Evolutionary conservation across 2,113 vertebrate species (phyloP), one percentile per base, ranked within the genome.

Genomic region (Microtus ochrogaster): DNA sequence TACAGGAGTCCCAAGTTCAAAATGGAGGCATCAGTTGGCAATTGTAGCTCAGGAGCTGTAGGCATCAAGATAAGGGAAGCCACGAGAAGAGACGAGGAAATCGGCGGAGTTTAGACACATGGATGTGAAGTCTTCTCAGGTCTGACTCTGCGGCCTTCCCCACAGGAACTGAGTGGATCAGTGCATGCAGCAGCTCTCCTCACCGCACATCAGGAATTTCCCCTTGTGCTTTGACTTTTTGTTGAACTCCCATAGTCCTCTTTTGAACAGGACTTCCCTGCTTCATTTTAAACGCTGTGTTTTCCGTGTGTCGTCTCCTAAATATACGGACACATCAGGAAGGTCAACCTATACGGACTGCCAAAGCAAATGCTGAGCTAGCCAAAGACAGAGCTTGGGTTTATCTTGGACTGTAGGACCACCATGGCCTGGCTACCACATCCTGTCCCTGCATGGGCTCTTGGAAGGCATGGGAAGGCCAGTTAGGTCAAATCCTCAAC

Each of bases 291-390:
- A 96, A 92, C 63, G 39, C 19, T 84, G 41, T 91, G 73, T 81
- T 97, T 96, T 94, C 49, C 82, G 72, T 21, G 44, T 85, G 70
- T 86, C 74, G 72, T 52, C 83, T 79, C 78, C 86, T 91, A 88
- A 90, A 97, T 94, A 83, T 61, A 63, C 26, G 86, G 97, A 94
- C 85, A 74, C 63, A 63, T 14, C 77, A 66, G 90, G 93, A 94
- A 96, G 96, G 68, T 41, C 70, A 79, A 78, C 44, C 92, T 88
- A 24, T 76, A 39, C 7, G 44, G 76, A 55, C 77, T 95, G 97
- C 97, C 97, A 97, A 95, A 88, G 85, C 72, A 97, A 97, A 97
- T 85, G 91, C 86, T 47, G 77, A 94, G 77, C 68, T 49, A 91
- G 95, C 96, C 97, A 97, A 97, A 85, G 86, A 79, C 49, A 77